Conservation (phyloP, 2,797 vertebrate genomes). For the Oryzias sinensis region DNA sequence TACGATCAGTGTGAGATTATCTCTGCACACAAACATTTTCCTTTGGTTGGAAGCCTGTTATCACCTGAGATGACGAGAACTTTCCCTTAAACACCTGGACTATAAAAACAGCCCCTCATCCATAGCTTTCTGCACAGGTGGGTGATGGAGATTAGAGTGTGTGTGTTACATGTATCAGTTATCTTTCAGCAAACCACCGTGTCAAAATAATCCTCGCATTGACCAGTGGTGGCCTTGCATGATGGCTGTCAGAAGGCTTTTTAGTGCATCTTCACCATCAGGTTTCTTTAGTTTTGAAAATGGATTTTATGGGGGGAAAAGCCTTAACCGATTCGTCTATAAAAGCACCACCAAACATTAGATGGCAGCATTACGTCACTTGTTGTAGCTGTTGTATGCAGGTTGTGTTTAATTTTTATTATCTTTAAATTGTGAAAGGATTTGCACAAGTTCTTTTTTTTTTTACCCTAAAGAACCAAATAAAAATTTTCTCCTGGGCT, state of each 20-base stretch:
- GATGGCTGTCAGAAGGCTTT: slow-evolving; percentile 20
- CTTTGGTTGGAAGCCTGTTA: slow-evolving; percentile 56
- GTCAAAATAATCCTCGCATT: slow-evolving; percentile 59
- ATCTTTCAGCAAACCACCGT: slow-evolving; percentile 41
- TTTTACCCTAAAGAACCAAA: too few species aligned
- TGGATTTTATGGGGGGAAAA: too few species aligned
- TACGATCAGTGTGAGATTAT: slow-evolving; percentile 26
- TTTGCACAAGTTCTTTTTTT: too few species aligned
- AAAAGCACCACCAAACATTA: too few species aligned
- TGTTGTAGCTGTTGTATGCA: too few species aligned
- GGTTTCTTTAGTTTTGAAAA: too few species aligned
- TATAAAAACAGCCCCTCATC: slow-evolving; percentile 18
- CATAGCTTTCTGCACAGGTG: slow-evolving; percentile 24
- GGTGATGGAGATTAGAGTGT: slow-evolving; percentile 33
- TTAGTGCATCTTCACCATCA: too few species aligned
- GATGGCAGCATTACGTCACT: too few species aligned
- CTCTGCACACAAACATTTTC: slow-evolving; percentile 19
- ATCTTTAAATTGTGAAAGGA: too few species aligned
- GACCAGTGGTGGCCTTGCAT: slow-evolving; percentile 41
- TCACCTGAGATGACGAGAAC: slow-evolving; percentile 41
- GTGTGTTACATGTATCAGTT: slow-evolving; percentile 63
- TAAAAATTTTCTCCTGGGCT: too few species aligned
- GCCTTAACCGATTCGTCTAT: too few species aligned
- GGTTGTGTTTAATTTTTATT: too few species aligned
- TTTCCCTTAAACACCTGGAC: slow-evolving; percentile 63